Evolutionary conservation across 2,113 vertebrate genomes (phyloP).

Genomic region (Caretta caretta): DNA sequence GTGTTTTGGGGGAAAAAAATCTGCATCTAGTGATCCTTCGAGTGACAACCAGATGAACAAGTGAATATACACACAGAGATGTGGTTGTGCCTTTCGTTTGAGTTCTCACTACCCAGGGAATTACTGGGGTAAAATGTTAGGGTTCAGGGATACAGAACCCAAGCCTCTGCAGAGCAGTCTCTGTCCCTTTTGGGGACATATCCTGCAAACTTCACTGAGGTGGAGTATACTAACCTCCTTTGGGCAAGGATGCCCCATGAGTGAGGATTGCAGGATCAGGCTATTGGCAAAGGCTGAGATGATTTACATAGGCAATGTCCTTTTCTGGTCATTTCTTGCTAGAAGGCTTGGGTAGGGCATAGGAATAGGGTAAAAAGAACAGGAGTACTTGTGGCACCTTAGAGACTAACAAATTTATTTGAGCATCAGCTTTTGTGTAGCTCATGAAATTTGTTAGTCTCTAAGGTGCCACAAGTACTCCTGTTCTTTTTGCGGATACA

Average conservation of each 20-base stretch:
- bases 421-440: no score
- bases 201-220: neutral
- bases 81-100: neutral
- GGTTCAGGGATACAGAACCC: neutral
- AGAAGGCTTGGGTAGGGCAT: neutral
- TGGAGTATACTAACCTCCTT: neutral
- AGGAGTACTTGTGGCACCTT: no score
- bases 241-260: neutral
- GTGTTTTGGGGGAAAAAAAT: neutral
- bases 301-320: neutral
- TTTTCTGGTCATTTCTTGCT: neutral
- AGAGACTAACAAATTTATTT: no score
- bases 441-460: no score
- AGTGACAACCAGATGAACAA: neutral
- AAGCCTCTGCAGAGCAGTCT: neutral
- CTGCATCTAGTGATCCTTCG: neutral
- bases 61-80: neutral
- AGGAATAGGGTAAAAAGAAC: neutral
- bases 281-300: neutral
- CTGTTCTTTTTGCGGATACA: no score
- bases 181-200: neutral
- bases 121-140: neutral
- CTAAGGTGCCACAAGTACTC: no score
- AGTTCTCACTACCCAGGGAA: neutral
- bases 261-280: neutral